Evolutionary conservation across 2,113 vertebrate species (phyloP).

Genomic region (Rutilus rutilus): DNA sequence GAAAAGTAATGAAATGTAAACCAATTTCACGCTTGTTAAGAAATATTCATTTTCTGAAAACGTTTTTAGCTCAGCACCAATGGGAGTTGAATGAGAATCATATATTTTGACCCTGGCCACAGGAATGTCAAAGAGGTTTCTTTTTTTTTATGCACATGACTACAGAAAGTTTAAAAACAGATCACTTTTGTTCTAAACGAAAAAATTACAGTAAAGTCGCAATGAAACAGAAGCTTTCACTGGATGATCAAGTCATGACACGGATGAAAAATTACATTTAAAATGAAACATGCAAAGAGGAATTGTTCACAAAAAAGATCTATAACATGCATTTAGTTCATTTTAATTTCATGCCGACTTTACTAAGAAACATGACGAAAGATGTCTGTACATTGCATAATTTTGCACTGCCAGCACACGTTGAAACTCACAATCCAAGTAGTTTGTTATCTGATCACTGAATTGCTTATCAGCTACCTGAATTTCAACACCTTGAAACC

Average conservation of each 20-base stretch:
- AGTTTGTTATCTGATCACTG: constrained; percentile 34
- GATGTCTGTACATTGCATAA: background rate
- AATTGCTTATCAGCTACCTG: constrained; percentile 21
- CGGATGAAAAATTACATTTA: background rate
- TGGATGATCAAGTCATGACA: background rate
- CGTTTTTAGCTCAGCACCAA: background rate
- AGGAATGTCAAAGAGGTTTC: background rate
- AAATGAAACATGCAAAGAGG: background rate
- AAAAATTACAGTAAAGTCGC: background rate
- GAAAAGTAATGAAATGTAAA: background rate
- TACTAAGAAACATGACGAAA: background rate
- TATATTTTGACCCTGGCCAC: background rate
- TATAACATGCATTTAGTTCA: background rate
- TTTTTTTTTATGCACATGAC: background rate
- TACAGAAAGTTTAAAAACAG: background rate
- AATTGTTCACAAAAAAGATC: background rate
- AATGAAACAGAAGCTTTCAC: background rate
- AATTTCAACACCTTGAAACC: constrained; percentile 51
- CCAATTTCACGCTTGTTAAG: background rate
- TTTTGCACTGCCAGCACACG: background rate
- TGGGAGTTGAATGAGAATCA: background rate
- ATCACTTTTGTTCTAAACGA: background rate
- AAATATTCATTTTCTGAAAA: background rate
- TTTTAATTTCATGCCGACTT: background rate
- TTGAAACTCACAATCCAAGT: background rate